These are phyloP conservation scores for Caranx ignobilis DNA, from an alignment of 2,113 vertebrate species.

Conservation along the genomic window DNA sequence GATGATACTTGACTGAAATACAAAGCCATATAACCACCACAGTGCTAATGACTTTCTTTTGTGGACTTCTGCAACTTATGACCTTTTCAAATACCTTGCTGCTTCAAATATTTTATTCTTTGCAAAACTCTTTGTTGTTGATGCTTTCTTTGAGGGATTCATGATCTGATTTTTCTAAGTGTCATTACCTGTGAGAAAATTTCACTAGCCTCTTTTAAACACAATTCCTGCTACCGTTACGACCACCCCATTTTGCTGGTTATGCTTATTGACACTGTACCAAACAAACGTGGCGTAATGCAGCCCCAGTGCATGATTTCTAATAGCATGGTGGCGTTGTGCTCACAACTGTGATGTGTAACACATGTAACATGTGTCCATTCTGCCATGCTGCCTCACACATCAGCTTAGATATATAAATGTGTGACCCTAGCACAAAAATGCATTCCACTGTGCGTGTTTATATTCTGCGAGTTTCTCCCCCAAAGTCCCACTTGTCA, in stretches of 20 bases:
- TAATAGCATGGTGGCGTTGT: too few relatives aligned
- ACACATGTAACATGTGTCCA: too few relatives aligned
- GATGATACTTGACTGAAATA: not conserved
- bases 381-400: too few relatives aligned
- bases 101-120: not conserved
- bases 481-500: not conserved
- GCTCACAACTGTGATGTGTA: too few relatives aligned
- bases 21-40: not conserved
- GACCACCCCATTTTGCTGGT: too few relatives aligned
- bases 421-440: not conserved
- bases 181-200: not conserved
- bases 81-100: not conserved
- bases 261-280: too few relatives aligned
- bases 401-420: not conserved
- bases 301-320: too few relatives aligned
- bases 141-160: not conserved
- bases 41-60: not conserved
- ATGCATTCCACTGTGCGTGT: not conserved
- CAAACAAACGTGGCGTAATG: too few relatives aligned
- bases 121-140: not conserved
- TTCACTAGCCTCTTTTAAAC: not conserved
- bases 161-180: too few relatives aligned
- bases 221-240: too few relatives aligned
- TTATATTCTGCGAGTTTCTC: conserved; percentile 1
- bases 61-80: not conserved